Base-by-base conservation (phyloP, 2,888 invertebrate species). In the Acleris holmiana region DNA sequence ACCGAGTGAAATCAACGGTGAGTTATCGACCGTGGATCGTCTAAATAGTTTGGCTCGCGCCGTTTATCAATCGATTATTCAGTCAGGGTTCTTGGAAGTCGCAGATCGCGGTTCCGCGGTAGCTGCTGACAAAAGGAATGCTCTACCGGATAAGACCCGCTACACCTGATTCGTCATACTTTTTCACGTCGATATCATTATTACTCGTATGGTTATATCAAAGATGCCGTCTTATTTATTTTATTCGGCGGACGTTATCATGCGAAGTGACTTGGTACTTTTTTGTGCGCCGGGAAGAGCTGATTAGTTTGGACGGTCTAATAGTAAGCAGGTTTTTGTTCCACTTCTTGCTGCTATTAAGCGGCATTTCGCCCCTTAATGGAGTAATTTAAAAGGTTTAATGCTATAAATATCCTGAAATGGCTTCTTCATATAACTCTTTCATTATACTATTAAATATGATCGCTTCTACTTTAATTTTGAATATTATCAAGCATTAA, bases 261-360 rank as follows among this genome's bases (percentile, higher is more conserved):
- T 82, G 78, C 72, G 76, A 82, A 82, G 84, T 88, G 86, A 86
- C 85, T 83, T 80, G 79, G 85, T 83, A 79, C 79, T 89, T 90
- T 35, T 88, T 88, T 89, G 80, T 77, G 75, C 73, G 77, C 74
- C 78, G 76, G 75, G 76, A 77, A 76, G 73, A 77, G 76, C 81
- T 85, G 83, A 86, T 85, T 85, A 86, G 79, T 81, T 77, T 76
- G 72, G 82, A 77, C 77, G 79, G 75, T 81, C 77, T 84, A 84
- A 84, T 86, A 79, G 76, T 76, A 80, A 80, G 75, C 74, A 78
- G 66, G 71, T 84, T 86, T 85, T 86, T 85, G 77, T 82, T 75
- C 73, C 72, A 71, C 78, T 80, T 84, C 79, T 83, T 82, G 78
- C 77, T 72, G 71, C 76, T 73, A 71, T 79, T 70, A 69, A 66